Percentiles rank a stretch among this genome's conserved stretches.
Evolutionary conservation across 2,888 invertebrate species (phyloP).

Genomic region (Ligdia adustata): DNA sequence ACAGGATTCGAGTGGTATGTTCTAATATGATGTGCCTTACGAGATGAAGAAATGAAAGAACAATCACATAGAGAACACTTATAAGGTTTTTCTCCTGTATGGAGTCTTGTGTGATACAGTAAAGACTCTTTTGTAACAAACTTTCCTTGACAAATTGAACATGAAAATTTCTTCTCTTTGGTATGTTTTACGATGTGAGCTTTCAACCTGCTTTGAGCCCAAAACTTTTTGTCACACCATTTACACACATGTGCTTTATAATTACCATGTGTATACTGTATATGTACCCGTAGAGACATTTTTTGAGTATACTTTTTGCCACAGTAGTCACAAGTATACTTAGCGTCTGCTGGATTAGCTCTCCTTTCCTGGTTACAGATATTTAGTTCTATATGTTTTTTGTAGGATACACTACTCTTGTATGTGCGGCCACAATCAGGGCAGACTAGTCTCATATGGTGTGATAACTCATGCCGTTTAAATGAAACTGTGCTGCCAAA

Average conservation of each 20-base stretch:
- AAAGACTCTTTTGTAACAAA: conserved; percentile 71
- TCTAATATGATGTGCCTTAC: conserved; percentile 62
- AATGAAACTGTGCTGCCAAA: conserved; percentile 57
- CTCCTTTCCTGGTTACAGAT: conserved; percentile 57
- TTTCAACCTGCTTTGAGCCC: conserved; percentile 66
- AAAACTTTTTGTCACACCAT: conserved; percentile 71
- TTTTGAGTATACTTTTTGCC: conserved; percentile 71
- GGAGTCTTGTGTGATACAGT: conserved; percentile 68
- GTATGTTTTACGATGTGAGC: conserved; percentile 73
- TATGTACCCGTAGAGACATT: conserved; percentile 67
- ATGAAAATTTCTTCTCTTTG: conserved; percentile 64
- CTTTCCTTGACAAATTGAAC: conserved; percentile 58
- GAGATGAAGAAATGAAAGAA: conserved; percentile 63
- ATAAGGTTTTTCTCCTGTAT: conserved; percentile 72
- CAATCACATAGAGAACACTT: conserved; percentile 60
- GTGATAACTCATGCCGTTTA: conserved; percentile 60
- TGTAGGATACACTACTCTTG: conserved; percentile 61
- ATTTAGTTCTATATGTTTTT: conserved; percentile 60
- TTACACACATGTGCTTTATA: conserved; percentile 67
- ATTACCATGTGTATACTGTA: conserved; percentile 70
- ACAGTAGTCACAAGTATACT: conserved; percentile 69
- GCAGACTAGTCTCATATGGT: conserved; percentile 57
- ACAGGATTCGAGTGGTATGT: conserved; percentile 53
- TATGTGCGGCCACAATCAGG: conserved; percentile 66
- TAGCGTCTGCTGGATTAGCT: conserved; percentile 57